Evolutionary conservation across 2,113 vertebrate genomes (phyloP), one percentile per base, ranked within the genome.

Genomic region (Pseudois nayaur): DNA sequence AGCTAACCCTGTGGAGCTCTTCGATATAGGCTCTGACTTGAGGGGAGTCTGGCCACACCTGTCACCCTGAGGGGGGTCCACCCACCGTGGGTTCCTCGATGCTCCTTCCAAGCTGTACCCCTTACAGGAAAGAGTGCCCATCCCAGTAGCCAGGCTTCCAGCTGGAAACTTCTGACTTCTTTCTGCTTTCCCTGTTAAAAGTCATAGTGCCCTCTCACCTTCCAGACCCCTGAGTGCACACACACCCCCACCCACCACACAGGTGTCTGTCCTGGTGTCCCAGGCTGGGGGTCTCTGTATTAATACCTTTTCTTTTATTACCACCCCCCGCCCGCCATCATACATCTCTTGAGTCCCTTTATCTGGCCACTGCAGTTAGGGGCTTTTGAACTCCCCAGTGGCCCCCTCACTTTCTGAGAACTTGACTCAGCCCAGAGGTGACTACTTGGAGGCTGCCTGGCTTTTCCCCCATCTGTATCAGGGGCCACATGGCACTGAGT

Each of bases 321-420:
- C 10, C n/a, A 1, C 33, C 5, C 13, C 1, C n/a, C 15, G 1
- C 11, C 59, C 7, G 48, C 45, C 43, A 0, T 16, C 76, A 55
- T 1, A 50, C 67, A 27, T 21, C 36, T 31, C 83, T 55, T n/a
- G 21, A 4, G n/a, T 83, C 52, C 52, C 33, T 83, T n/a, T 21
- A 55, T 36, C 81, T n/a, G 31, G 14, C 81, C 36, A 14, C 33
- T 52, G 11, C 50, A 33, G 8, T 92, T 59, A 50, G 15, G 50
- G 76, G 60, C 25, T 19, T 82, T 62, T 33, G 83, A 62, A 48
- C 25, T 54, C 19, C 78, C 21, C 50, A 71, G 50, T 1, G 0
- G 16, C n/a, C 55, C n/a, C 33, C 25, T 23, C 8, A 29, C n/a
- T 89, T 54, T 78, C 43, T 29, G 43, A 79, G 40, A 84, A 13